Conservation (phyloP, 2,113 vertebrate species). For the Ranitomeya imitator region DNA sequence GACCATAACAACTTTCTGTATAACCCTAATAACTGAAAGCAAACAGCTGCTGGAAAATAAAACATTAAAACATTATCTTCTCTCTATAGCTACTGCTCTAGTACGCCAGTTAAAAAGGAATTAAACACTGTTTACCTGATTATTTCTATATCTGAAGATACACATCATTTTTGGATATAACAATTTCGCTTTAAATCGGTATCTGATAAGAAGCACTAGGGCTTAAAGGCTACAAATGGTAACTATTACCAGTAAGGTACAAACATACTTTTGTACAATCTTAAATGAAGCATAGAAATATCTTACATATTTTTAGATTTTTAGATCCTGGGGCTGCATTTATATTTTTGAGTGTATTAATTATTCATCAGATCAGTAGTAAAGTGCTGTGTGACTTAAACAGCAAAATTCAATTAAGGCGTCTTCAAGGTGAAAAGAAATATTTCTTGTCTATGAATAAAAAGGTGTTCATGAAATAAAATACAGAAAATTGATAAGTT, state of each 20-base stretch:
- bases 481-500: conserved; percentile 32
- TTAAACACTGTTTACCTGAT: too few relatives aligned
- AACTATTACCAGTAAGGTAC: neutral
- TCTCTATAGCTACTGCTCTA: too few relatives aligned
- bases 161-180: too few relatives aligned
- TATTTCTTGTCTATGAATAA: conserved; percentile 61
- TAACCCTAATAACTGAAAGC: too few relatives aligned
- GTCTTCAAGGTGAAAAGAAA: conserved; percentile 67
- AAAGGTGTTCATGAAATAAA: conserved; percentile 53
- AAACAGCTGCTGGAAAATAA: too few relatives aligned
- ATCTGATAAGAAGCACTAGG: too few relatives aligned
- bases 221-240: neutral
- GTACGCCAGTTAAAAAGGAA: too few relatives aligned
- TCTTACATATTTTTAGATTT: conserved; percentile 61
- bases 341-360: conserved; percentile 62
- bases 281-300: conserved; percentile 60
- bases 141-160: too few relatives aligned
- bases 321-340: conserved; percentile 53
- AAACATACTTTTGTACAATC: neutral
- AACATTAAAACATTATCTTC: too few relatives aligned
- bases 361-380: conserved; percentile 58
- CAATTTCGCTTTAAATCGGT: too few relatives aligned
- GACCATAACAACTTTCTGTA: too few relatives aligned
- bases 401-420: conserved; percentile 68
- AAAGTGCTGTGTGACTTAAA: conserved; percentile 63